Base-by-base conservation (phyloP, 2,888 invertebrate species). In the Arctia plantaginis region DNA sequence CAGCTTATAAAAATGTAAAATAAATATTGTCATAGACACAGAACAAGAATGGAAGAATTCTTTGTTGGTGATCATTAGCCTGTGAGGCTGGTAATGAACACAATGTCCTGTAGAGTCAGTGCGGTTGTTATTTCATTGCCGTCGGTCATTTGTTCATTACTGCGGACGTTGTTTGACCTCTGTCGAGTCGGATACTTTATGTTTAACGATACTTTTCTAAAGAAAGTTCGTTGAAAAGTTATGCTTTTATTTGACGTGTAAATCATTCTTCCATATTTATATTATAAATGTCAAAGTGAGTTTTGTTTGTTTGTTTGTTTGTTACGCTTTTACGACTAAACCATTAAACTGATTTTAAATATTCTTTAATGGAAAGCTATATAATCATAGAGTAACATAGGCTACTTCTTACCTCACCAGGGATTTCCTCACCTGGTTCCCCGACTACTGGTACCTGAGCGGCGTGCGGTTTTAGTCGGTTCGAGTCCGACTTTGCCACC, bases 81-180 rank as follows among this genome's bases (percentile, higher is more conserved):
- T 65, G 65, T 68, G 55, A 65, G 33, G 51, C 47, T 67, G 35
- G 77, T 78, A 77, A 80, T 80, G 73, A 83, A 73, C 39, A 64
- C 69, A 51, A 77, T 80, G 79, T 81, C 77, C 77, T 75, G 78
- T 77, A 47, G 47, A 47, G 73, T 65, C 69, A 15, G 62, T 10
- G 71, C 77, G 85, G 76, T 86, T 77, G 79, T 87, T 87, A 87
- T 86, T 73, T 80, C 75, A 86, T 87, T 87, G 84, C 76, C 77
- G 80, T 23, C 68, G 74, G 82, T 80, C 80, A 86, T 87, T 87
- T 84, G 82, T 85, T 80, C 86, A 87, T 87, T 83, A 81, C 51
- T 44, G 41, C 4, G 70, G 62, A 66, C 80, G 71, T 73, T 77
- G 70, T 30, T 79, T 83, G 84, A 83, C 82, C 79, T 81, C 80